phyloP scores from a whole-genome alignment of 2,797 vertebrate species.

The Myotis vivesi region DNA sequence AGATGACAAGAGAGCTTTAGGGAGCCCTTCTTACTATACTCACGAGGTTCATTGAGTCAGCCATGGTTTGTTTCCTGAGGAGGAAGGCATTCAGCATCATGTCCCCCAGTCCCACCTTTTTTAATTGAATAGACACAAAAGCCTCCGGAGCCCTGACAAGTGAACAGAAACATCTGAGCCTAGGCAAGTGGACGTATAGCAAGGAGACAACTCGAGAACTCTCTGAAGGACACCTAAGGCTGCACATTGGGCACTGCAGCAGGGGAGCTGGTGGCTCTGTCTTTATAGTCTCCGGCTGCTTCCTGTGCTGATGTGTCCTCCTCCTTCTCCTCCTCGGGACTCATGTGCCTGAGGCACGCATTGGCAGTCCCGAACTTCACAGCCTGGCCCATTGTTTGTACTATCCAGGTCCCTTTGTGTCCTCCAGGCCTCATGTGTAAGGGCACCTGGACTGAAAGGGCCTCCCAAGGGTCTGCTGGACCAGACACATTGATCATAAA shows the following conservation, averaged over 20 bases:
- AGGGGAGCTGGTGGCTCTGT: background rate
- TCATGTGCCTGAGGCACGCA: background rate
- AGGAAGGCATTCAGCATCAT: conserved; percentile 85
- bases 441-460: background rate
- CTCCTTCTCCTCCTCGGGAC: too few relatives aligned
- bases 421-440: background rate
- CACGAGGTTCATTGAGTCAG: conserved; percentile 78
- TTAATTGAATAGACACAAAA: conserved; percentile 88
- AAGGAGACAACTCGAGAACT: background rate
- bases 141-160: conserved; percentile 80
- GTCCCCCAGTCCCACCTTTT: conserved; percentile 83
- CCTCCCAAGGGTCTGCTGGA: background rate
- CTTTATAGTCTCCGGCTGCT: background rate
- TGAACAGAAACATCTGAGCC: background rate
- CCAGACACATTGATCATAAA: background rate
- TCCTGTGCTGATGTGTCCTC: background rate
- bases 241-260: accelerated
- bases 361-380: background rate
- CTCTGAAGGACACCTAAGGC: background rate
- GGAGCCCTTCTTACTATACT: conserved; percentile 57
- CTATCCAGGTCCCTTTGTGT: background rate
- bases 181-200: background rate
- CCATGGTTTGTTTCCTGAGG: conserved; percentile 80
- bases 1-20: background rate
- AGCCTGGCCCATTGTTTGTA: background rate